A percentile compares a stretch with the other conserved stretches of the same genome.
phyloP scores from a whole-genome alignment of 1,140 invertebrate genomes.

The Cyclina sinensis region DNA sequence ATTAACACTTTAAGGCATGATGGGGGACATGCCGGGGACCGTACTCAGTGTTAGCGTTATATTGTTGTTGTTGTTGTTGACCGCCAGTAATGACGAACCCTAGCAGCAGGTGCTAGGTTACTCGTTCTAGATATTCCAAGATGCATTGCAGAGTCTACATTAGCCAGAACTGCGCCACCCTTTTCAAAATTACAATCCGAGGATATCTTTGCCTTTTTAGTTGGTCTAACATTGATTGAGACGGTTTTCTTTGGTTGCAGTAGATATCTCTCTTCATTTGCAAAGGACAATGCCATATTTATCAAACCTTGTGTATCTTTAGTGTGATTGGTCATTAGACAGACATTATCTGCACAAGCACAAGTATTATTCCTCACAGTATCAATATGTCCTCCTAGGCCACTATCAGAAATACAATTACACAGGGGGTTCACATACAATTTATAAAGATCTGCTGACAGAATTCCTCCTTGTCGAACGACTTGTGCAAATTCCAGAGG shows the following conservation, averaged over 20 bases:
- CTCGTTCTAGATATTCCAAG: constrained; percentile 42
- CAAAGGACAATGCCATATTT: constrained; percentile 6
- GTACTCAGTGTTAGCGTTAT: too few species aligned
- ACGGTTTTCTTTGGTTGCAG: constrained; percentile 59
- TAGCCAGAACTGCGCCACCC: neutral
- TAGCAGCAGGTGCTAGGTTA: neutral
- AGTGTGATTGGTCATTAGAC: neutral
- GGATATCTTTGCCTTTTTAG: neutral
- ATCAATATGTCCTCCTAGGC: neutral
- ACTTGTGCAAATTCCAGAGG: neutral
- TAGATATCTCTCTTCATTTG: constrained; percentile 44
- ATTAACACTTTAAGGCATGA: too few species aligned
- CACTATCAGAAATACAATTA: neutral
- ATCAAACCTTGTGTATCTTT: neutral
- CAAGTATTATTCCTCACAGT: neutral
- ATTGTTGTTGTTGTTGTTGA: too few species aligned
- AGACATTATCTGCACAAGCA: neutral
- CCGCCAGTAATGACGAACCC: too few species aligned
- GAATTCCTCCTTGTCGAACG: constrained; percentile 1
- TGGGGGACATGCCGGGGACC: too few species aligned
- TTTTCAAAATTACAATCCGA: neutral
- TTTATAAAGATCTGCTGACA: neutral
- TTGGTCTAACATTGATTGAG: neutral
- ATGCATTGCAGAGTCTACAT: neutral
- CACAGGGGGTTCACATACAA: neutral